Evolutionary conservation across 2,888 invertebrate genomes (phyloP).

Genomic region (Matsumyia berberina): DNA sequence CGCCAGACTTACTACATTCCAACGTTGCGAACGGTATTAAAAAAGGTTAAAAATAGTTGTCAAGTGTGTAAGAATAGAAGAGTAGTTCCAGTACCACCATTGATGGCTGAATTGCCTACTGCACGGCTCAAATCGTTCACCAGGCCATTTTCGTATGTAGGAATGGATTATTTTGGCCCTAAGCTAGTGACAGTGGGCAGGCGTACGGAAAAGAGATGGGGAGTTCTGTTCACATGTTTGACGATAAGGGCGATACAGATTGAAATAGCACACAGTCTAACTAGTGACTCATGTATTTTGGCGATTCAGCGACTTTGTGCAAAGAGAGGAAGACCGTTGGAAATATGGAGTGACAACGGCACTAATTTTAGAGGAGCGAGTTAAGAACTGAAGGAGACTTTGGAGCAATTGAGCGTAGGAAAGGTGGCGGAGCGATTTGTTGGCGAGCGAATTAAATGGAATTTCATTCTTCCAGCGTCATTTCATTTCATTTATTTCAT

Average conservation of each 20-base stretch:
- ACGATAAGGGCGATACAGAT: conserved; percentile 62
- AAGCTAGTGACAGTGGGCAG: conserved; percentile 43
- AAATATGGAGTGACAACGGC: conserved; percentile 67
- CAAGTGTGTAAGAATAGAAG: no score
- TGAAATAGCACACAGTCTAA: conserved; percentile 46
- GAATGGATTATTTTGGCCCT: conserved; percentile 66
- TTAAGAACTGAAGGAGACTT: conserved; percentile 3
- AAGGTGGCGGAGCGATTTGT: no score
- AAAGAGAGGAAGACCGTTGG: conserved; percentile 37
- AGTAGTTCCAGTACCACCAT: no score
- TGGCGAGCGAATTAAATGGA: conserved; percentile 13
- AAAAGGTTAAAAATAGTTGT: background rate
- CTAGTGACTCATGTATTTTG: conserved; percentile 60
- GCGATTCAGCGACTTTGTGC: conserved; percentile 53
- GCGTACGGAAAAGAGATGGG: conserved; percentile 26
- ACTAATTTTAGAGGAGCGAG: conserved; percentile 68
- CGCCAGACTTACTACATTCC: conserved; percentile 29
- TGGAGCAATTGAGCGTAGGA: no score
- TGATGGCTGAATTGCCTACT: no score
- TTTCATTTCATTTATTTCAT: no score
- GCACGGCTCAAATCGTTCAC: conserved; percentile 25
- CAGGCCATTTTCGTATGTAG: conserved; percentile 45
- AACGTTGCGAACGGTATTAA: conserved; percentile 28
- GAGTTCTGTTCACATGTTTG: conserved; percentile 70
- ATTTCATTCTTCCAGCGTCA: conserved; percentile 32